A percentile compares a stretch with the other conserved stretches of the same genome.
Conservation (phyloP, 2,888 invertebrate genomes). For the Chrysotoxum bicinctum region DNA sequence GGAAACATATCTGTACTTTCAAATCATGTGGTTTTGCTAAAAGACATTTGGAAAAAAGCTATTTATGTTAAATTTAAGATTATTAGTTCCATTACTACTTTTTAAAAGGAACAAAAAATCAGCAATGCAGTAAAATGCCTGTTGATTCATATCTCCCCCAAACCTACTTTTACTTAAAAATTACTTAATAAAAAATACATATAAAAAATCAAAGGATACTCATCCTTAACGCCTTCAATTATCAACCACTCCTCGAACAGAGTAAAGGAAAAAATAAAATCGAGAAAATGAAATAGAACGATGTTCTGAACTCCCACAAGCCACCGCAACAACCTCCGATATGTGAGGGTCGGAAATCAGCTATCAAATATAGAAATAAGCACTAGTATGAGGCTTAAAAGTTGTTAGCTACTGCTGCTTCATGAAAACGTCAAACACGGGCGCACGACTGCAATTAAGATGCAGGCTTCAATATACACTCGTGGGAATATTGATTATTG, state of each 20-base stretch:
- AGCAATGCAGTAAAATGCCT: constrained; percentile 75
- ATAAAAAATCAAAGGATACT: not conserved
- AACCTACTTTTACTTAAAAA: not conserved
- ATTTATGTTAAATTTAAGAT: not conserved
- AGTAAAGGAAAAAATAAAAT: constrained; percentile 6
- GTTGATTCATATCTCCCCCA: constrained; percentile 65
- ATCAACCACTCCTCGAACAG: constrained; percentile 1
- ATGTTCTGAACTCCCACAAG: constrained; percentile 57
- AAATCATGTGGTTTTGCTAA: constrained; percentile 25
- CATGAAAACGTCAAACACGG: constrained; percentile 57
- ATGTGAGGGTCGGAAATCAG: not conserved
- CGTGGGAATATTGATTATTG: constrained; percentile 72
- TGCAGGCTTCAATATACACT: constrained; percentile 51
- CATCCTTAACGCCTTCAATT: constrained; percentile 39
- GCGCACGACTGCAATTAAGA: constrained; percentile 60
- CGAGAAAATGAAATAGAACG: constrained; percentile 49
- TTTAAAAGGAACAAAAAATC: constrained; percentile 30
- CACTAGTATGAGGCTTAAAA: constrained; percentile 53
- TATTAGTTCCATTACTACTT: not conserved
- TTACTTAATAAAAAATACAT: not conserved
- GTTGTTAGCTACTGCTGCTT: constrained; percentile 56
- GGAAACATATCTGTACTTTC: constrained; percentile 1
- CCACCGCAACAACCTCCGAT: constrained; percentile 4
- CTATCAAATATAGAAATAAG: constrained; percentile 12
- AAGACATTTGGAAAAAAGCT: not conserved